phyloP scores from a whole-genome alignment of 2,797 vertebrate species.

The Sciaenops ocellatus region DNA sequence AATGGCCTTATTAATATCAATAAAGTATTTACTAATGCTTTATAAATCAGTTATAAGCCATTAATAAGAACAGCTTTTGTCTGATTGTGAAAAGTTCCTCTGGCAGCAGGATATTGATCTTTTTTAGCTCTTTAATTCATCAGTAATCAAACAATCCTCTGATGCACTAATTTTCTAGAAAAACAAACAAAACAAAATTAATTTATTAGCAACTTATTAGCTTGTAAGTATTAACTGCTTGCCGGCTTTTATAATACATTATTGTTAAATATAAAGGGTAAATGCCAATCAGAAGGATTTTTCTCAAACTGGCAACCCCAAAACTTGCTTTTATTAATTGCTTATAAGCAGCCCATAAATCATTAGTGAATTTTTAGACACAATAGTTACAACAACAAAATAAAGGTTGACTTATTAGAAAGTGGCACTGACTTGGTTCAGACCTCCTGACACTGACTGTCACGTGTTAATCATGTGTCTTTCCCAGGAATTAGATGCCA shows the following conservation, averaged over 20 bases:
- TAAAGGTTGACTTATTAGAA: neutral
- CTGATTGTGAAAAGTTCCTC: neutral
- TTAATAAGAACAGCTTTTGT: neutral
- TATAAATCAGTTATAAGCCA: neutral
- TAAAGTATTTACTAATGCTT: neutral
- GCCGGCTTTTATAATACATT: neutral
- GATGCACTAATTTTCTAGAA: neutral
- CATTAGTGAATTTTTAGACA: neutral
- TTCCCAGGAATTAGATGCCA: slow-evolving; percentile 63
- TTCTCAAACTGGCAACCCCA: slow-evolving; percentile 6
- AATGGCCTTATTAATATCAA: neutral
- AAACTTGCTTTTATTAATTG: neutral
- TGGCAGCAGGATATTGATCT: neutral
- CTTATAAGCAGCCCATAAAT: too few species aligned
- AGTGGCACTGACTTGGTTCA: slow-evolving; percentile 2
- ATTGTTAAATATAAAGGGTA: neutral
- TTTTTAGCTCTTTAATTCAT: neutral
- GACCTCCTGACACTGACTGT: slow-evolving; percentile 28
- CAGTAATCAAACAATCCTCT: neutral
- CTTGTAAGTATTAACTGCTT: neutral
- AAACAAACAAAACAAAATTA: neutral
- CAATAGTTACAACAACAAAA: neutral
- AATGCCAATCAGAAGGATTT: neutral
- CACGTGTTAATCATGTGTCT: slow-evolving; percentile 56
- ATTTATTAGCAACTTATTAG: neutral